A percentile compares a stretch with the other conserved stretches of the same genome.
Conservation (phyloP, 2,888 invertebrate species). For the Drosophila macrospina region DNA sequence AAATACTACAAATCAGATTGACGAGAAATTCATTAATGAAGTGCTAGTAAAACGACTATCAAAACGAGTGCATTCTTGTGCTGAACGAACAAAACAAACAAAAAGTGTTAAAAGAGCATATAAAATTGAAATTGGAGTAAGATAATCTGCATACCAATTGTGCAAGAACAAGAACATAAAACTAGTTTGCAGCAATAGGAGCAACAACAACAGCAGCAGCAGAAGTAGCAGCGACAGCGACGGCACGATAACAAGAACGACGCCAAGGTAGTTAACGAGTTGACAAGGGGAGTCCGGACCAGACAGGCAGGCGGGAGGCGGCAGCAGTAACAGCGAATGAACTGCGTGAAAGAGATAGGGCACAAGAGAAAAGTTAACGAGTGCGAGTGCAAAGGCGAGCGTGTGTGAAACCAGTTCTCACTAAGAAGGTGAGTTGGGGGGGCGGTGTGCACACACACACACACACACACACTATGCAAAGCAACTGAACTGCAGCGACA, state of each 20-base stretch:
- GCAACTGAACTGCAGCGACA: slow-evolving; percentile 20
- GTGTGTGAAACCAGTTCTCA: slow-evolving; percentile 48
- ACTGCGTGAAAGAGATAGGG: slow-evolving; percentile 38
- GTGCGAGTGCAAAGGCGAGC: slow-evolving; percentile 15
- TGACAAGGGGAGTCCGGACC: slow-evolving; percentile 57
- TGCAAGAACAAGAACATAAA: slow-evolving; percentile 61
- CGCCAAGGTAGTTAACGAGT: slow-evolving; percentile 75
- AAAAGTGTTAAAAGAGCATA: slow-evolving; percentile 37
- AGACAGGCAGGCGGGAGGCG: slow-evolving; percentile 29
- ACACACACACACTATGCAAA: slow-evolving; percentile 57
- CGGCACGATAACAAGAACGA: slow-evolving; percentile 71
- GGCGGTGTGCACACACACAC: slow-evolving; percentile 21
- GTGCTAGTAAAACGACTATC: slow-evolving; percentile 14
- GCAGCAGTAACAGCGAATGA: slow-evolving; percentile 8
- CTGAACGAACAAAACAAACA: slow-evolving; percentile 1
- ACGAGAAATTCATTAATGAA: slow-evolving; percentile 26
- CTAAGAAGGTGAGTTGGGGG: slow-evolving; percentile 5
- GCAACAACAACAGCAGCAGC: slow-evolving; percentile 22
- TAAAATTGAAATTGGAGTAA: slow-evolving; percentile 56
- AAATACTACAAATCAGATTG: not conserved
- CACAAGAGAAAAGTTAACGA: not conserved
- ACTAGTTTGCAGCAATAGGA: slow-evolving; percentile 53
- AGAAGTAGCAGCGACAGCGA: slow-evolving; percentile 8
- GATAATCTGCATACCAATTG: slow-evolving; percentile 67
- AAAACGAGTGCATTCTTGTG: slow-evolving; percentile 4